Evolutionary conservation across 2,113 vertebrate species (phyloP), one percentile per base, ranked within the genome.

Genomic region (Tetrax tetrax): DNA sequence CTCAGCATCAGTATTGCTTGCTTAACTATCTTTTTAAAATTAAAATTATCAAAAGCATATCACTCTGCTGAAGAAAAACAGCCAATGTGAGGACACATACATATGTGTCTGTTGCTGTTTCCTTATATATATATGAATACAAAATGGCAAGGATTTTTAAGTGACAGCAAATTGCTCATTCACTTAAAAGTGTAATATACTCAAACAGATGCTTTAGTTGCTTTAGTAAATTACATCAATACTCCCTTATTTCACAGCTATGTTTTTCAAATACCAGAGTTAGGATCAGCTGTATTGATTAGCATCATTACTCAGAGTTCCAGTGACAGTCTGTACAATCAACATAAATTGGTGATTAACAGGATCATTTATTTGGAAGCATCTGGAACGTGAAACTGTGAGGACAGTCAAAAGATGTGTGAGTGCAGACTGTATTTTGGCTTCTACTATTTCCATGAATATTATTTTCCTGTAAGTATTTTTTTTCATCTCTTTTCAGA

Each of bases 341-440:
- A 95, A 10, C 54, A 59, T 93, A 81, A 94, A 92, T n/a, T 93
- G 92, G 60, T 94, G 56, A 95, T 93, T 83, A 94, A 95, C 38
- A 89, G 48, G 43, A 81, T 90, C 83, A 84, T 90, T 93, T 93
- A 63, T 92, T 21, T 92, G 37, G 76, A 88, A 90, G 64, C 90
- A 91, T 92, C 89, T 93, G 83, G 93, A 95, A 81, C 14, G 38
- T 53, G 53, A 78, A 89, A 81, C 69, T 51, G 71, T 92, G 56
- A 43, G 57, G 7, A 71, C 27, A 86, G 57, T 82, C 57, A 93
- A 79, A 90, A 61, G 64, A 93, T 57, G 8, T 83, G 19, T 29
- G 74, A 88, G 10, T 53, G 23, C 27, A 92, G 60, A 45, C 60
- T 80, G 17, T 81, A 64, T 86, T 75, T 84, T 93, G 57, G 23